Evolutionary conservation across 1,140 invertebrate species (phyloP).

Genomic region (Drosophila melanogaster): Release_6_plus_ISO1_MT NT_037436.4:5939001-5939500

Average conservation of each 20-base stretch:
- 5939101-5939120: slow-evolving; percentile 74
- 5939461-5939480: neutral
- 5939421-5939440: slow-evolving; percentile 9
- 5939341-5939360: slow-evolving; percentile 50
- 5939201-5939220: slow-evolving; percentile 54
- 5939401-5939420: slow-evolving; percentile 11
- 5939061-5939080: slow-evolving; percentile 19
- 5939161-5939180: slow-evolving; percentile 31
- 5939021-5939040: slow-evolving; percentile 57
- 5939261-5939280: slow-evolving; percentile 9
- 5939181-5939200: slow-evolving; percentile 58
- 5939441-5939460: neutral
- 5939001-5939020: slow-evolving; percentile 65
- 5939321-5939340: slow-evolving; percentile 46
- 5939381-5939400: slow-evolving; percentile 31
- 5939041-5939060: slow-evolving; percentile 19
- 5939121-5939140: slow-evolving; percentile 63
- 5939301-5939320: slow-evolving; percentile 50
- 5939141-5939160: slow-evolving; percentile 50
- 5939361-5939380: slow-evolving; percentile 38
- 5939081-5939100: slow-evolving; percentile 55
- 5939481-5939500: neutral
- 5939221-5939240: slow-evolving; percentile 20
- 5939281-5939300: slow-evolving; percentile 19
- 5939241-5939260: neutral